Conservation (phyloP, 1,140 invertebrate species). For the Hyposmocoma kahamanoa region DNA sequence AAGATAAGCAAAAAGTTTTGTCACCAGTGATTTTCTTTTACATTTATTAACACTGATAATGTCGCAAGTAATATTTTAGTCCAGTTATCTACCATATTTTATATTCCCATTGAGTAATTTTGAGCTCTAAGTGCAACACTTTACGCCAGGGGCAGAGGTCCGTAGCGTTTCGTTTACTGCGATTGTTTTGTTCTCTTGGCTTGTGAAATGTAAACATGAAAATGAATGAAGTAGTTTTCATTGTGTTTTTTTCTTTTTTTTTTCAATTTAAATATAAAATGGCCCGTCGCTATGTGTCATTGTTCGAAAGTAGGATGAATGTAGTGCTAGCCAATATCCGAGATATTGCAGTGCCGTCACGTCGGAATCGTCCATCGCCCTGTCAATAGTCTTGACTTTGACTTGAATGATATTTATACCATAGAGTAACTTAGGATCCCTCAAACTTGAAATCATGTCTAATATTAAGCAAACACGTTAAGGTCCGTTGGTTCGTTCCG, state of each 20-base stretch:
- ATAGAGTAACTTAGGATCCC: background rate
- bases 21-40: no score
- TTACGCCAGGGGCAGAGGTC: slow-evolving; percentile 39
- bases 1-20: no score
- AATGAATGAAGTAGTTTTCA: slow-evolving; percentile 39
- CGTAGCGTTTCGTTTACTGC: slow-evolving; percentile 60
- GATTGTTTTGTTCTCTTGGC: slow-evolving; percentile 51
- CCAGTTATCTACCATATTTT: background rate
- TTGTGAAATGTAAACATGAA: slow-evolving; percentile 60
- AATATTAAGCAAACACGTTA: background rate
- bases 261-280: slow-evolving; percentile 13
- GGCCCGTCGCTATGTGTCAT: slow-evolving; percentile 19
- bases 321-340: slow-evolving; percentile 19
- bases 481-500: no score
- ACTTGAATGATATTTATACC: background rate
- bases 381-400: background rate
- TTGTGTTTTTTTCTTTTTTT: slow-evolving; percentile 12
- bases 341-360: background rate
- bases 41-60: background rate
- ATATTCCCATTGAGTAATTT: background rate
- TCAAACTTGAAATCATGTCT: background rate
- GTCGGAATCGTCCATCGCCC: background rate
- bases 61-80: background rate
- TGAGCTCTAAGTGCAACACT: slow-evolving; percentile 7
- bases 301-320: slow-evolving; percentile 28